phyloP scores from a whole-genome alignment of 1,140 invertebrate genomes.

The Melanaphis sacchari region DNA sequence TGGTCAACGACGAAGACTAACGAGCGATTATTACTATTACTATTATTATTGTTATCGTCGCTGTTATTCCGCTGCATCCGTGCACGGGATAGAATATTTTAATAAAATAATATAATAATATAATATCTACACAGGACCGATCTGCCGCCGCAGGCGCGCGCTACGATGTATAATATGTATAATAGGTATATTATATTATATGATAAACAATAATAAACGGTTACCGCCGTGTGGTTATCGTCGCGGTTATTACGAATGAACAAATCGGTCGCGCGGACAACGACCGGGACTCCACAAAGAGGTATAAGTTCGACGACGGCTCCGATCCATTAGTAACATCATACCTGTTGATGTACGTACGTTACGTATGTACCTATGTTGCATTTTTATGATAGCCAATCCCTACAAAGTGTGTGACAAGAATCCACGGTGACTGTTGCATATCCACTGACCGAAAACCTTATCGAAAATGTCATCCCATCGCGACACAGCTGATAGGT shows the following conservation, averaged over 20 bases:
- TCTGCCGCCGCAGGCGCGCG: constrained; percentile 20
- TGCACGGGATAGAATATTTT: constrained; percentile 29
- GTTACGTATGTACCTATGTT: too few species aligned
- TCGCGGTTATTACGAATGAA: constrained; percentile 8
- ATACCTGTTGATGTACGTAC: too few species aligned
- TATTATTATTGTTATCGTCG: neutral
- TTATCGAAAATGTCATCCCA: neutral
- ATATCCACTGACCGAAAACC: neutral
- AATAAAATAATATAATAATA: constrained; percentile 41
- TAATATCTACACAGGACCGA: constrained; percentile 50
- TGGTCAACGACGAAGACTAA: constrained; percentile 15
- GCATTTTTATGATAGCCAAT: neutral
- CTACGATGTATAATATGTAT: neutral
- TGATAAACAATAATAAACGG: constrained; percentile 47
- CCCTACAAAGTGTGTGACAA: neutral
- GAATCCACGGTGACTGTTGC: neutral
- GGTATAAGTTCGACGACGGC: too few species aligned
- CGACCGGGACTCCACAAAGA: constrained; percentile 26
- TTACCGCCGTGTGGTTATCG: neutral
- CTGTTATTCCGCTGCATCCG: neutral
- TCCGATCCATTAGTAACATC: neutral
- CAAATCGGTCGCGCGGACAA: constrained; percentile 6
- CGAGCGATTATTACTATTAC: constrained; percentile 36
- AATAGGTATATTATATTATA: constrained; percentile 15
- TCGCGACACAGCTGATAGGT: too few species aligned